phyloP scores from a whole-genome alignment of 2,113 vertebrate species.

The Corythornis cristatus region DNA sequence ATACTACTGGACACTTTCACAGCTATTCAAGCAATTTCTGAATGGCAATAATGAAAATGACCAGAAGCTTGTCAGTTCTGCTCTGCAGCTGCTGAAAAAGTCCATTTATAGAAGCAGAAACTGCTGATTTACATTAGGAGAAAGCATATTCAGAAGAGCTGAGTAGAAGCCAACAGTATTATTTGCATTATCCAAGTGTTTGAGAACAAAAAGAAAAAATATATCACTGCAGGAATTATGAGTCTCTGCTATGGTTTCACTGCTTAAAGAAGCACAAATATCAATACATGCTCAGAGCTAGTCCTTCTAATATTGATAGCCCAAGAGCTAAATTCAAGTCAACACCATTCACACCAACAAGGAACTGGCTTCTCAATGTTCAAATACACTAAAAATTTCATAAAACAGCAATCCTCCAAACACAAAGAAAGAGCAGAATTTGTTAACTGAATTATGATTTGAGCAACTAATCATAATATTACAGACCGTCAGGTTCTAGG shows the following conservation, averaged over 20 bases:
- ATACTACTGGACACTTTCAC: not conserved
- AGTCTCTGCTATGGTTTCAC: not conserved
- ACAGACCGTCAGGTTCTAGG: not conserved
- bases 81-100: not conserved
- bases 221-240: not conserved
- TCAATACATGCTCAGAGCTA: not conserved
- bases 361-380: not conserved
- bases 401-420: not conserved
- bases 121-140: not conserved
- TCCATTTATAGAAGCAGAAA: constrained; percentile 49
- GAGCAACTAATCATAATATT: not conserved
- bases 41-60: constrained; percentile 34
- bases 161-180: not conserved
- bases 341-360: not conserved
- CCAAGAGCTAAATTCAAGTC: not conserved
- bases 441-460: not conserved
- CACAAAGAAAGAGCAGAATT: not conserved
- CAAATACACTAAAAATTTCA: not conserved
- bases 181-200: not conserved
- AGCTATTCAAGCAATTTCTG: not conserved
- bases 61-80: not conserved
- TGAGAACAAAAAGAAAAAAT: not conserved
- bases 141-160: not conserved
- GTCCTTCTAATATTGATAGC: not conserved
- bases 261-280: not conserved